A percentile compares a stretch with the other conserved stretches of the same genome.
Conservation (phyloP, 2,113 vertebrate species). For the Heterocephalus glaber region DNA sequence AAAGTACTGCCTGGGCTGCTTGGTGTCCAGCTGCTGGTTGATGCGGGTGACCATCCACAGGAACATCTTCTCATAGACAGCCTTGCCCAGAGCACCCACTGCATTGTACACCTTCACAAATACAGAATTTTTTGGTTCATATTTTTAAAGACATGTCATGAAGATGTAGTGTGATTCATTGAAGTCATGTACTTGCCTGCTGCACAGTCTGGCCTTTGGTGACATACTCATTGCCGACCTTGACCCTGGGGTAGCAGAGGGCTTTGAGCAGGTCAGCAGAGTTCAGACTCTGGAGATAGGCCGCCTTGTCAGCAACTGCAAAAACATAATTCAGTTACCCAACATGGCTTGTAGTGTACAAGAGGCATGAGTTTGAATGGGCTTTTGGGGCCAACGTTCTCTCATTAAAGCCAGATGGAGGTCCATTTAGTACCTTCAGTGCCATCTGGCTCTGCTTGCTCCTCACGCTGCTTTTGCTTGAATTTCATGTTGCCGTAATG, state of each 20-base stretch:
- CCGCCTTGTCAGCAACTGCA: constrained; percentile 89
- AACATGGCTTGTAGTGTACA: background rate
- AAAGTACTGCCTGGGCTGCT: constrained; percentile 85
- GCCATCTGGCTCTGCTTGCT: constrained; percentile 90
- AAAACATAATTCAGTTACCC: constrained; percentile 41
- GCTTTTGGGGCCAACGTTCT: background rate
- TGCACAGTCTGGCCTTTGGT: constrained; percentile 93
- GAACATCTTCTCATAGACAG: constrained; percentile 90
- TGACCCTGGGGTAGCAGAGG: constrained; percentile 91
- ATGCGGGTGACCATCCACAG: constrained; percentile 90
- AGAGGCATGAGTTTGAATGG: background rate
- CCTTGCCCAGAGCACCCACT: constrained; percentile 85
- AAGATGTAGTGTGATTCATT: background rate
- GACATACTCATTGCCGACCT: constrained; percentile 92
- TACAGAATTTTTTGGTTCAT: background rate
- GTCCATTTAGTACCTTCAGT: constrained; percentile 89
- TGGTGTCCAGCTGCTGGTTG: constrained; percentile 86
- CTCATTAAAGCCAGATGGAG: background rate
- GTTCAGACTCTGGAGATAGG: constrained; percentile 91
- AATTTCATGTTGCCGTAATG: constrained; percentile 92
- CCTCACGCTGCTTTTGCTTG: constrained; percentile 93
- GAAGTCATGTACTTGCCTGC: constrained; percentile 82
- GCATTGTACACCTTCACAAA: constrained; percentile 80
- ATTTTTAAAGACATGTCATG: background rate
- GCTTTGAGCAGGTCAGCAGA: constrained; percentile 92